Evolutionary conservation across 2,797 vertebrate species (phyloP).

Genomic region (Erethizon dorsatum): DNA sequence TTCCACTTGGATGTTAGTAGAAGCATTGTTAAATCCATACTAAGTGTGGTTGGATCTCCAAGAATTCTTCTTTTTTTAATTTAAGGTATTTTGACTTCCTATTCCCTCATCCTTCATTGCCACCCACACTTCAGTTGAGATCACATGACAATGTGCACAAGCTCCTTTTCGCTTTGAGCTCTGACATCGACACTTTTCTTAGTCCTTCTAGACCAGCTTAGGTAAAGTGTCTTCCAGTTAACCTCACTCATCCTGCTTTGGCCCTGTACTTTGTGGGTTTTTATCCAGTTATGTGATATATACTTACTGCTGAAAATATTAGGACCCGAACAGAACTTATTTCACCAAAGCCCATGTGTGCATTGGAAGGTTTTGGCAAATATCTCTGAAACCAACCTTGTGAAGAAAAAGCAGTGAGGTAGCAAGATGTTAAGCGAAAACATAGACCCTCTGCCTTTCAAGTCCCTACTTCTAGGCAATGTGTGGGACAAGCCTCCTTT

Average conservation of each 20-base stretch:
- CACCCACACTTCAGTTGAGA: neutral
- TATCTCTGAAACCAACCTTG: neutral
- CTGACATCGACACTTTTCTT: neutral
- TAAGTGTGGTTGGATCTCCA: neutral
- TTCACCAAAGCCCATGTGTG: neutral
- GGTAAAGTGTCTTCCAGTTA: neutral
- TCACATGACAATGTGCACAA: neutral
- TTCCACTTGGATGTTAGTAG: neutral
- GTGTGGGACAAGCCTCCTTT: neutral
- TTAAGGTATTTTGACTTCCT: neutral
- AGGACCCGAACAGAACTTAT: neutral
- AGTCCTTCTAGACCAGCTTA: neutral
- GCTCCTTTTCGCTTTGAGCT: neutral
- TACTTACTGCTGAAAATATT: neutral
- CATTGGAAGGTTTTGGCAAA: neutral
- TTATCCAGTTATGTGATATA: neutral
- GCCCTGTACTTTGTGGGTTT: neutral
- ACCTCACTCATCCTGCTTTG: neutral
- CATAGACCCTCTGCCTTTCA: neutral
- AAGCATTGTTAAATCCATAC: neutral
- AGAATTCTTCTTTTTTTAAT: neutral
- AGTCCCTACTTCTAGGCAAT: neutral
- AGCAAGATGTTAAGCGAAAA: neutral
- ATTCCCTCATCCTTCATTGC: neutral
- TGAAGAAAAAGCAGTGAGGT: neutral